Evolutionary conservation across 2,888 invertebrate species (phyloP).

Genomic region (Erebia aethiops): DNA sequence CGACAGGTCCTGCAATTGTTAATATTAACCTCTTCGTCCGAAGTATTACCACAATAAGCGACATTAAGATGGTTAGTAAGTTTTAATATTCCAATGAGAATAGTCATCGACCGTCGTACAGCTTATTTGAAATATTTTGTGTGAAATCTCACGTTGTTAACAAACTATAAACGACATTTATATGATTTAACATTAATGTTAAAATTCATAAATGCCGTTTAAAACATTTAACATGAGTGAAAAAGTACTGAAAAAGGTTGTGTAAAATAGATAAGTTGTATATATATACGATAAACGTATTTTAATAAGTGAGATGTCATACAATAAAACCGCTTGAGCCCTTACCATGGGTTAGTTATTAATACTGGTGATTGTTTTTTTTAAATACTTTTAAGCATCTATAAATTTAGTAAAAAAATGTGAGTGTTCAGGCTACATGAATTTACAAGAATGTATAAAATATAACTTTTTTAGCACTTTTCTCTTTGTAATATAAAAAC

Average conservation of each 20-base stretch:
- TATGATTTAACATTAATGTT: constrained; percentile 24
- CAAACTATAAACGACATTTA: constrained; percentile 15
- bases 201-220: constrained; percentile 19
- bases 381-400: neutral
- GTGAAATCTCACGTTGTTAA: constrained; percentile 40
- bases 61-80: constrained; percentile 99
- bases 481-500: constrained; percentile 10
- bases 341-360: constrained; percentile 45
- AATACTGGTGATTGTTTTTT: constrained; percentile 39
- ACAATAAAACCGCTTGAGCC: constrained; percentile 39
- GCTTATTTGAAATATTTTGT: constrained; percentile 39
- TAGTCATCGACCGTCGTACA: constrained; percentile 36
- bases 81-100: constrained; percentile 37
- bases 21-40: constrained; percentile 99
- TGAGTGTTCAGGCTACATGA: constrained; percentile 2
- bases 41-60: constrained; percentile 99
- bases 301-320: constrained; percentile 41
- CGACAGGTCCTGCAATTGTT: constrained; percentile 96
- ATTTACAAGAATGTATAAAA: too few relatives aligned
- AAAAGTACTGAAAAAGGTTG: constrained; percentile 2
- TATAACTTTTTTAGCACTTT: neutral
- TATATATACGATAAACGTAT: constrained; percentile 12
- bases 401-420: neutral
- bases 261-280: constrained; percentile 7
- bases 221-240: constrained; percentile 15